These are phyloP conservation scores for Zaprionus vittiger DNA, from an alignment of 1,140 invertebrate species.

Conservation along the genomic window DNA sequence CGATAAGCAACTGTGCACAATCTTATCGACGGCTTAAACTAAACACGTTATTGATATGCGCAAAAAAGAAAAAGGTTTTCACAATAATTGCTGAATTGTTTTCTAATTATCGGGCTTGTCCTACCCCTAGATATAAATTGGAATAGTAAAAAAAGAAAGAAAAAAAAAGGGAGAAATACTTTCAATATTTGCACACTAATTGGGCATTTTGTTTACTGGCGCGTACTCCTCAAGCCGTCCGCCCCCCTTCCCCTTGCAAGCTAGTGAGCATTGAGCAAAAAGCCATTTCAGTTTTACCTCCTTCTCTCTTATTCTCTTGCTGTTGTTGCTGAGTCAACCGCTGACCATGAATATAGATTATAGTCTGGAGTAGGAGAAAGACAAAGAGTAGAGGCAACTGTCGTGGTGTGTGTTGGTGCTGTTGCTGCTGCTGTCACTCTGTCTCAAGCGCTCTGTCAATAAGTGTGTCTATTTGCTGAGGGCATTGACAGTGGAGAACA, in stretches of 20 bases:
- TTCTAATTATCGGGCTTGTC: constrained; percentile 12
- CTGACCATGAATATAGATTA: constrained; percentile 78
- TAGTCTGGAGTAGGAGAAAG: constrained; percentile 37
- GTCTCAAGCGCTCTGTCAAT: constrained; percentile 78
- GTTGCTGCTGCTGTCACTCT: constrained; percentile 21
- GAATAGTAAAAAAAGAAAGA: constrained; percentile 24
- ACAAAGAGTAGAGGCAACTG: constrained; percentile 5
- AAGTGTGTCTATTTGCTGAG: constrained; percentile 69
- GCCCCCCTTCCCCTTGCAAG: too few relatives aligned
- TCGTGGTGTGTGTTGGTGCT: neutral
- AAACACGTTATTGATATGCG: neutral
- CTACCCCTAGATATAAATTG: constrained; percentile 2
- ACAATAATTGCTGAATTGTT: neutral
- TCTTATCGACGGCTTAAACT: constrained; percentile 48
- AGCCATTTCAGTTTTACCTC: constrained; percentile 24
- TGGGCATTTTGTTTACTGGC: constrained; percentile 66
- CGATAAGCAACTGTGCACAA: constrained; percentile 12
- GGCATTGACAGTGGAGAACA: constrained; percentile 39
- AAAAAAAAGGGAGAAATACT: constrained; percentile 49
- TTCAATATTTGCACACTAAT: constrained; percentile 81
- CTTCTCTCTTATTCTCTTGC: neutral
- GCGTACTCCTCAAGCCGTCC: constrained; percentile 37
- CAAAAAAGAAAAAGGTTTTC: neutral
- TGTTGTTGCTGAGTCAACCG: constrained; percentile 21
- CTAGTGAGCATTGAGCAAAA: constrained; percentile 16